phyloP scores from a whole-genome alignment of 2,113 vertebrate species.

The Paramisgurnus dabryanus region DNA sequence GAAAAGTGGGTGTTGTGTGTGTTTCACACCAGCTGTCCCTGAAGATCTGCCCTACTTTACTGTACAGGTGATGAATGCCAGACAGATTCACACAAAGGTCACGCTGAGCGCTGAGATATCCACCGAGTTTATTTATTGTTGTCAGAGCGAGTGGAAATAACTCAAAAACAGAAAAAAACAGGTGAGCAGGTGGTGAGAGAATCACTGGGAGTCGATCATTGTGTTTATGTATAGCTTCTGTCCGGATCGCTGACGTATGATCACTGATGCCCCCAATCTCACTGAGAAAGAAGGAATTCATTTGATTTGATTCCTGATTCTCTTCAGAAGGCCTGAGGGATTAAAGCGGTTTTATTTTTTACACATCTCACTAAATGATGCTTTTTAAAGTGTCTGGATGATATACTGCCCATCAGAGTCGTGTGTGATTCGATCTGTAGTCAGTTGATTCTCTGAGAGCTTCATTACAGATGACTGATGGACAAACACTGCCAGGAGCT shows the following conservation, averaged over 20 bases:
- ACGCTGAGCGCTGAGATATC: slow-evolving; percentile 53
- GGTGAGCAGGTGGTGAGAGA: slow-evolving; percentile 6
- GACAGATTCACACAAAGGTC: slow-evolving; percentile 70
- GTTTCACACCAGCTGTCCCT: slow-evolving; percentile 54
- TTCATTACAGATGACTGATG: slow-evolving; percentile 33
- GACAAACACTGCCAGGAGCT: background rate
- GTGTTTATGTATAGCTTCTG: too few relatives aligned
- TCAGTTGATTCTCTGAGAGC: background rate
- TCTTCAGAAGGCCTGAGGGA: too few relatives aligned
- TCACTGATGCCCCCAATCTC: too few relatives aligned
- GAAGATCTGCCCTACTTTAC: slow-evolving; percentile 72
- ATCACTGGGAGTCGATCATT: too few relatives aligned
- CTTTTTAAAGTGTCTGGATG: background rate
- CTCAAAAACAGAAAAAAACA: slow-evolving; percentile 11
- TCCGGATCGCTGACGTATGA: too few relatives aligned
- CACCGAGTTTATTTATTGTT: slow-evolving; percentile 54
- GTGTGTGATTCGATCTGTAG: slow-evolving; percentile 20
- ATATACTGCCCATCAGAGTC: slow-evolving; percentile 27
- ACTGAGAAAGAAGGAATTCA: too few relatives aligned
- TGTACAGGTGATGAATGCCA: slow-evolving; percentile 74
- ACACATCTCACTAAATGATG: background rate
- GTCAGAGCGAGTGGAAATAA: slow-evolving; percentile 49
- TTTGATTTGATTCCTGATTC: too few relatives aligned
- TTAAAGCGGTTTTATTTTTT: background rate
- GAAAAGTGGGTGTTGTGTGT: background rate